Percentiles rank a stretch among this genome's conserved stretches.
Conservation (phyloP, 2,113 vertebrate genomes). For the Andinoacara biseriatus region DNA sequence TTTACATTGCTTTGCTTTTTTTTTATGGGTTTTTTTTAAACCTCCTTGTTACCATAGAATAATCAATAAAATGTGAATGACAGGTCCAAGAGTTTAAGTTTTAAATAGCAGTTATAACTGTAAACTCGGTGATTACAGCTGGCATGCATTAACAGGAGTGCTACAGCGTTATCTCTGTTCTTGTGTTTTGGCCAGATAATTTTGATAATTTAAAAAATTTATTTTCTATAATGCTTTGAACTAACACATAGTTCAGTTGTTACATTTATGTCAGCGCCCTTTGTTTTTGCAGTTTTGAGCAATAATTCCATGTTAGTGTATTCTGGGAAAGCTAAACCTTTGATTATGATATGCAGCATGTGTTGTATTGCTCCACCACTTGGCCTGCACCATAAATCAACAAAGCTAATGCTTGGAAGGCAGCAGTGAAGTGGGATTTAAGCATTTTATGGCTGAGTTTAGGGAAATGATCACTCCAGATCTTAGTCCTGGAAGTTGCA, state of each 20-base stretch:
- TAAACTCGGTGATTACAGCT: conserved; percentile 20
- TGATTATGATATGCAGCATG: conserved; percentile 51
- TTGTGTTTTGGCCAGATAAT: conserved; percentile 8
- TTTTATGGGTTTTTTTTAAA: conserved; percentile 4
- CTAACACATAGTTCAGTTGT: not conserved
- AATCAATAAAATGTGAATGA: conserved; percentile 54
- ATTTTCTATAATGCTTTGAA: not conserved
- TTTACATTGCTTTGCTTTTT: conserved; percentile 8
- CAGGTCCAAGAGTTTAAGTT: conserved; percentile 42
- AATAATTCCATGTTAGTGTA: conserved; percentile 15
- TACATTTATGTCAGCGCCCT: conserved; percentile 9
- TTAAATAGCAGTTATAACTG: conserved; percentile 22
- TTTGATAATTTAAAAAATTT: conserved; percentile 7
- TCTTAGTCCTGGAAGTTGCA: conserved; percentile 27
- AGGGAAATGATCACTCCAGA: conserved; percentile 40
- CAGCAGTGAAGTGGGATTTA: conserved; percentile 44
- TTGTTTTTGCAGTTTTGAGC: not conserved
- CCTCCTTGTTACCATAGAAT: conserved; percentile 60
- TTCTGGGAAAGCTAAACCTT: conserved; percentile 43
- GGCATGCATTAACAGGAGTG: not conserved
- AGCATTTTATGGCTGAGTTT: conserved; percentile 38
- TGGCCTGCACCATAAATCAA: conserved; percentile 55
- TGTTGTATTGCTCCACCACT: conserved; percentile 56
- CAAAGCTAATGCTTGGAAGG: conserved; percentile 45
- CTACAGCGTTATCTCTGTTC: not conserved